Percentiles rank a stretch among this genome's conserved stretches.
Conservation (phyloP, 35 echinoderm and acorn worm species). For the Apostichopus japonicus region DNA sequence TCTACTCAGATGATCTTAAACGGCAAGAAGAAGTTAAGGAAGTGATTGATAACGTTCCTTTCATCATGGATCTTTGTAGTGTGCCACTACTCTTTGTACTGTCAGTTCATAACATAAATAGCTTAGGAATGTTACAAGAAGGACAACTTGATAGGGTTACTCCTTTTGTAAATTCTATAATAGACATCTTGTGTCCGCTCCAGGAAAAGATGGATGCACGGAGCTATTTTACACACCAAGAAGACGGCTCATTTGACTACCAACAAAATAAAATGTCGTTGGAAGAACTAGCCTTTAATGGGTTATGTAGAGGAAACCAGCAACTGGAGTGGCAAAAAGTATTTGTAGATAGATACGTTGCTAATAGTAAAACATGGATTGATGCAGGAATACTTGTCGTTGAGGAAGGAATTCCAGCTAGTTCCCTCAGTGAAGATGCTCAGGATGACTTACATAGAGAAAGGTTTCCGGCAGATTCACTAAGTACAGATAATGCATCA, state of each 20-base stretch:
- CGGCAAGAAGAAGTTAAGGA: not conserved
- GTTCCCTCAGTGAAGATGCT: not conserved
- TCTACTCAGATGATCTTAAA: not conserved
- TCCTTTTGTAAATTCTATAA: not conserved
- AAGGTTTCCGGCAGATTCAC: not conserved
- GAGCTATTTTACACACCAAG: not conserved
- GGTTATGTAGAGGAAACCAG: slow-evolving; percentile 21
- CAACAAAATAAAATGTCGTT: not conserved
- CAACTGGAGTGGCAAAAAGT: slow-evolving; percentile 20
- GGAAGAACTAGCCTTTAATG: slow-evolving; percentile 29
- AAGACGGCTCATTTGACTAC: not conserved
- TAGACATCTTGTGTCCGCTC: not conserved
- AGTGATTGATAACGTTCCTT: not conserved
- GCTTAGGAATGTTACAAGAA: not conserved
- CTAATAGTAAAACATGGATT: not conserved
- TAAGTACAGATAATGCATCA: not conserved
- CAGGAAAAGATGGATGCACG: not conserved
- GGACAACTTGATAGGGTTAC: too few species aligned
- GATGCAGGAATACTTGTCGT: slow-evolving; percentile 33
- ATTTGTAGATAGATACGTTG: not conserved
- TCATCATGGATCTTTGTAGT: not conserved
- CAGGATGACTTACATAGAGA: not conserved
- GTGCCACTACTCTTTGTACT: not conserved
- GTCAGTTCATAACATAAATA: not conserved
- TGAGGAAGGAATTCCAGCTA: not conserved